Conservation (phyloP, 2,888 invertebrate genomes). For the Macaria liturata region DNA sequence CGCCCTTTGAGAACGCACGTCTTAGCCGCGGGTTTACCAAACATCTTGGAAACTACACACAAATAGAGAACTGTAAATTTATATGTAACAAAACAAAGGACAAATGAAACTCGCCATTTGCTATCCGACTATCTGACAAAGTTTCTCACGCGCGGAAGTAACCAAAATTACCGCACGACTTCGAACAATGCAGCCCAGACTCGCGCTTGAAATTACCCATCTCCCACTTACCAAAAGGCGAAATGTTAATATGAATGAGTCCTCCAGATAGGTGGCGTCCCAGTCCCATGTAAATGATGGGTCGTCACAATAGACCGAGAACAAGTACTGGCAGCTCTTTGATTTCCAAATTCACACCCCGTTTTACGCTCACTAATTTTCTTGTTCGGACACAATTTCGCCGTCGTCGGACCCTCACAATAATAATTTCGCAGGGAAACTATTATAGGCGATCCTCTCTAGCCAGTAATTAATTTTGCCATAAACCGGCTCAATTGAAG, state of each 20-base stretch:
- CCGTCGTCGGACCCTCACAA: constrained; percentile 68
- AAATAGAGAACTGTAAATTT: constrained; percentile 5
- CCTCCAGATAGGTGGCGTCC: constrained; percentile 67
- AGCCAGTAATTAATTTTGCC: constrained; percentile 81
- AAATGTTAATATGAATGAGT: constrained; percentile 52
- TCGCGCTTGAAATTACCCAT: constrained; percentile 28
- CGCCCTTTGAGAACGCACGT: constrained; percentile 55
- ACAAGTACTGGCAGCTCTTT: constrained; percentile 74
- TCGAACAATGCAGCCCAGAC: constrained; percentile 23
- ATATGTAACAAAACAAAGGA: not conserved
- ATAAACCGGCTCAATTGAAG: constrained; percentile 81
- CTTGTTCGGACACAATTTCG: constrained; percentile 82
- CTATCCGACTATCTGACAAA: constrained; percentile 2
- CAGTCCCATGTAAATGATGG: constrained; percentile 79
- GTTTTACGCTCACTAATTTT: constrained; percentile 83
- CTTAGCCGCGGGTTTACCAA: constrained; percentile 29
- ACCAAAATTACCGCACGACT: constrained; percentile 14
- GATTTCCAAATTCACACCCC: constrained; percentile 81
- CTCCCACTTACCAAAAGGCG: constrained; percentile 46
- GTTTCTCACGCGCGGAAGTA: constrained; percentile 6
- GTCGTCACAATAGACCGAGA: constrained; percentile 68
- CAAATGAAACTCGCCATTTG: constrained; percentile 7
- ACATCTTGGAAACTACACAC: constrained; percentile 26
- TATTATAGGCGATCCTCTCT: constrained; percentile 81
- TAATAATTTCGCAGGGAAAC: constrained; percentile 80